Evolutionary conservation across 2,888 invertebrate genomes (phyloP).

Genomic region (Drosophila austrosaltans): DNA sequence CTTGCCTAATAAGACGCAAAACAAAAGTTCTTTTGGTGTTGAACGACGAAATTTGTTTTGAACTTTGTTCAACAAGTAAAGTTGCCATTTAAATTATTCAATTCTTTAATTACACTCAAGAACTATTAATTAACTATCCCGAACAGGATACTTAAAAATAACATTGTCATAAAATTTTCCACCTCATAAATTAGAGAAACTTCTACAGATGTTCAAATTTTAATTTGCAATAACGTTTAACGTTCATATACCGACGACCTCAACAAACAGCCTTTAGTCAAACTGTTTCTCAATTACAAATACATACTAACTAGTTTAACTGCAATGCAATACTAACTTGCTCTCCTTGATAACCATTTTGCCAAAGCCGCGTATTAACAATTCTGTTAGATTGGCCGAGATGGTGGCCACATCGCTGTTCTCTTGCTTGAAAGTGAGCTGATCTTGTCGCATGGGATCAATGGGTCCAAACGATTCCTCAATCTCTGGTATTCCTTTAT

Average conservation of each 20-base stretch:
- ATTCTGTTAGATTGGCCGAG: slow-evolving; percentile 87
- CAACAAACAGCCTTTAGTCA: slow-evolving; percentile 5
- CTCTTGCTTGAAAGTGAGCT: slow-evolving; percentile 88
- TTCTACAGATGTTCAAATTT: slow-evolving; percentile 2
- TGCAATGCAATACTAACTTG: slow-evolving; percentile 84
- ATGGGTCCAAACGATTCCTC: slow-evolving; percentile 85
- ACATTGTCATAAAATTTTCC: neutral
- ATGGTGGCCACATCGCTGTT: slow-evolving; percentile 88
- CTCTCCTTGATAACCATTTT: slow-evolving; percentile 86
- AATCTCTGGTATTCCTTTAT: slow-evolving; percentile 74
- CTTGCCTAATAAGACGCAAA: neutral
- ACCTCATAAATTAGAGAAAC: neutral
- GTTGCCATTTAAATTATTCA: neutral
- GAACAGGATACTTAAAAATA: neutral
- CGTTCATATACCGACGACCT: slow-evolving; percentile 17
- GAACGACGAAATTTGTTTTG: no score
- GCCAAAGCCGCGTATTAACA: slow-evolving; percentile 87
- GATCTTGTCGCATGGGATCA: slow-evolving; percentile 87
- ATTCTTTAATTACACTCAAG: neutral
- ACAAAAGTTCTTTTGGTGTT: neutral
- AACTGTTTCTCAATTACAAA: slow-evolving; percentile 5
- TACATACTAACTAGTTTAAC: slow-evolving; percentile 11
- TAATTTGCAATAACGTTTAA: neutral
- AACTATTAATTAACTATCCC: neutral
- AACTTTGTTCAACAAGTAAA: neutral